Percentiles rank a stretch among this genome's conserved stretches.
phyloP scores from a whole-genome alignment of 2,888 invertebrate species.

The Cephus sareptanus region DNA sequence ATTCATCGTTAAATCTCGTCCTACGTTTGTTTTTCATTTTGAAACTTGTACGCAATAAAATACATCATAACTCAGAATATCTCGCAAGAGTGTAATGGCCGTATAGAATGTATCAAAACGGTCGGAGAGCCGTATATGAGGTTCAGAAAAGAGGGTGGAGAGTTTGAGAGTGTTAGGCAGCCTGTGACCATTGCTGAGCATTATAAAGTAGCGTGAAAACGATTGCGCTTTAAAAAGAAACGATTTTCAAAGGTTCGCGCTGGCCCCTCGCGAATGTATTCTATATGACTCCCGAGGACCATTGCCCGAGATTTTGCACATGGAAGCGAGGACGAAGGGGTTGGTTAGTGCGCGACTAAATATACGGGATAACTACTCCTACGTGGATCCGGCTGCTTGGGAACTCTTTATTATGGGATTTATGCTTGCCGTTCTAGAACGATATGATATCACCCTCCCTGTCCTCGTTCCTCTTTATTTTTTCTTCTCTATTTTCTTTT shows the following conservation, averaged over 20 bases:
- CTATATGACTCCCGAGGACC: background rate
- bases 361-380: conserved; percentile 19
- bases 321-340: too few relatives aligned
- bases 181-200: conserved; percentile 10
- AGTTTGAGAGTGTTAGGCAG: conserved; percentile 10
- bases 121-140: background rate
- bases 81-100: background rate
- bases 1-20: conserved; percentile 15
- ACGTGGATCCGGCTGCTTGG: conserved; percentile 15
- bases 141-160: background rate
- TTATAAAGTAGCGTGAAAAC: conserved; percentile 20
- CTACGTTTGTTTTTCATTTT: conserved; percentile 18
- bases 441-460: background rate
- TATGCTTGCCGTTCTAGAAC: conserved; percentile 5
- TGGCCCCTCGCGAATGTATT: background rate
- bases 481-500: background rate
- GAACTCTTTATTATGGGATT: conserved; percentile 20
- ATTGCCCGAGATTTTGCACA: conserved; percentile 17
- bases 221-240: conserved; percentile 6
- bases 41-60: conserved; percentile 18
- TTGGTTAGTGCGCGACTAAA: conserved; percentile 10
- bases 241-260: background rate
- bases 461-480: conserved; percentile 7
- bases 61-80: conserved; percentile 17
- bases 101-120: background rate